phyloP scores from a whole-genome alignment of 2,797 vertebrate species.

The Streptopelia turtur region DNA sequence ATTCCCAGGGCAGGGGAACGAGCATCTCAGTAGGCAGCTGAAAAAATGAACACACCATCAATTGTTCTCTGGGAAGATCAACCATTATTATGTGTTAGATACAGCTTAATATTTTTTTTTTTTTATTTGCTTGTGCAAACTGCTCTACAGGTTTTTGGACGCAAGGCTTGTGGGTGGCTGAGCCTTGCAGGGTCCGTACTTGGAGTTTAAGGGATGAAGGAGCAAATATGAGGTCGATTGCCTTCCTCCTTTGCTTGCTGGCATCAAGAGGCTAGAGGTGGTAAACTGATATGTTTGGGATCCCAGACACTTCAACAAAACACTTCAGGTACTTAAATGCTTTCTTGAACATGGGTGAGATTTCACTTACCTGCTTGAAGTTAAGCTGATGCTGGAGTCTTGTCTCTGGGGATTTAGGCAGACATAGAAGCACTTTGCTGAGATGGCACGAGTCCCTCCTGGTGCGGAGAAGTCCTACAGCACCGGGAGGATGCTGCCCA shows the following conservation, averaged over 20 bases:
- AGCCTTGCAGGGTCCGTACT: background rate
- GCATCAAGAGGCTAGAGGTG: background rate
- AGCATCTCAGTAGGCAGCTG: constrained; percentile 11
- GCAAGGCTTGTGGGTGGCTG: background rate
- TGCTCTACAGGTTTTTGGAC: background rate
- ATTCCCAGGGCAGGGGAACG: constrained; percentile 58
- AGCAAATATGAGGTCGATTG: background rate
- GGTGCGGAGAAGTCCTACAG: background rate
- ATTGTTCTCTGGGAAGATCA: constrained; percentile 44
- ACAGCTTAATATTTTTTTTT: background rate
- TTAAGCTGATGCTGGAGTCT: background rate
- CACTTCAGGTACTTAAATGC: constrained; percentile 36
- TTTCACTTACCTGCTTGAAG: background rate
- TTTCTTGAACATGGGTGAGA: background rate
- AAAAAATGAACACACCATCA: background rate
- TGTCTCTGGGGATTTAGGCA: background rate
- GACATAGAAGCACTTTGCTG: background rate
- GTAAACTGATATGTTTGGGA: background rate
- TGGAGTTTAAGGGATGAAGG: background rate
- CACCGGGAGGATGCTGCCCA: background rate
- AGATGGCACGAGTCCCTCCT: background rate
- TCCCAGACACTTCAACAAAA: background rate
- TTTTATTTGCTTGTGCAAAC: background rate
- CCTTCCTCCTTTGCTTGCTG: background rate
- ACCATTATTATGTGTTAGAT: background rate